Evolutionary conservation across 2,113 vertebrate species (phyloP), one percentile per base, ranked within the genome.

Genomic region (Vulpes lagopus): DNA sequence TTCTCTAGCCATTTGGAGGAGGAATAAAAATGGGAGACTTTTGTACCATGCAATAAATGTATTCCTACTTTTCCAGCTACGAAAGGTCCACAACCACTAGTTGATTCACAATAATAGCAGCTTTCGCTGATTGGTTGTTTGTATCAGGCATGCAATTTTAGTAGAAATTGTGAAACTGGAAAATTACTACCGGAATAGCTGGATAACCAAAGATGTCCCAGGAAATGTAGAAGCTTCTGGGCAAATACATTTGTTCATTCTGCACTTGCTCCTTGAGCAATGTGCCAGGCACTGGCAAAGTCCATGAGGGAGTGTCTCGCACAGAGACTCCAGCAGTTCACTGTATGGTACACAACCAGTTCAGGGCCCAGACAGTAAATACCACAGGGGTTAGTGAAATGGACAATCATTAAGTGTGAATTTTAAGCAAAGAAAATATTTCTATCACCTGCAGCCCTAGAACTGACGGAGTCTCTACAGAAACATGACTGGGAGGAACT

Each of bases 161-260:
- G 51, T 5, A 30, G 8, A 25, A 35, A 6, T 23, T 69, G 12
- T 49, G 15, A 38, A 71, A 81, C 23, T 30, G 8, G 53, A 67
- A 69, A 83, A 71, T 57, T 19, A 49, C 82, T 49, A 32, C 64
- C 59, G 60, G 51, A 62, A 69, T 7, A 60, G 81, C 65, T 65
- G 19, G 32, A 76, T 90, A 86, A 76, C 83, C 76, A 76, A 94
- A 91, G 67, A 30, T 62, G 79, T 16, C 76, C n/a, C 80, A 67
- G 71, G 30, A 89, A 30, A 69, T 76, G 12, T 1, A 57, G 55
- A 0, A 55, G 49, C 59, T 76, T 67, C 78, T 83, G 91, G 55
- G 65, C 11, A 32, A 71, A 81, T 3, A 4, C 79, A 32, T 19
- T 35, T 43, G 74, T 25, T 8, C 60, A 3, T 35, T 64, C 64